Percentiles rank a stretch among this genome's conserved stretches.
Evolutionary conservation across 1,140 invertebrate genomes (phyloP).

Genomic region (Hylaeus volcanicus): DNA sequence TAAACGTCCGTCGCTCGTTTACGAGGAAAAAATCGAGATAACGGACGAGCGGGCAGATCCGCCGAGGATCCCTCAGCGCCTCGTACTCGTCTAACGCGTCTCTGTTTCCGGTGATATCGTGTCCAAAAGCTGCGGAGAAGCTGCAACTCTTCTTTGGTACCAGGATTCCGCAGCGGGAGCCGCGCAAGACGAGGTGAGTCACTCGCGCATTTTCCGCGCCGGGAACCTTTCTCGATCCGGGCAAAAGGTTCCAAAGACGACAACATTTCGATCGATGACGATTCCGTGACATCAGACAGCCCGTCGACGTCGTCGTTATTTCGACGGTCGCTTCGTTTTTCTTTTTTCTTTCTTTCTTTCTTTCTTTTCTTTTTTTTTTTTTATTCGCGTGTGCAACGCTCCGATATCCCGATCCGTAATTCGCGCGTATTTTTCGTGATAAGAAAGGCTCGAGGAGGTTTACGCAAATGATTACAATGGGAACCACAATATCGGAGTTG

Average conservation of each 20-base stretch:
- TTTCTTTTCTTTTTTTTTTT: not conserved
- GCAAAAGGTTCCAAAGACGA: not conserved
- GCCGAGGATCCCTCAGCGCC: not conserved
- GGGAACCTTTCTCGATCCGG: not conserved
- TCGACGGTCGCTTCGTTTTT: too few relatives aligned
- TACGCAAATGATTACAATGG: too few relatives aligned
- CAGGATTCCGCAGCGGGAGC: constrained; percentile 72
- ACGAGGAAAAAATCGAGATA: not conserved
- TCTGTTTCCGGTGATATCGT: constrained; percentile 42
- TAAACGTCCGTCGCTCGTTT: not conserved
- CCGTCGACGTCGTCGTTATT: not conserved
- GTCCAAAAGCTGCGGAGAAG: constrained; percentile 55
- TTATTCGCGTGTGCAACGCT: not conserved
- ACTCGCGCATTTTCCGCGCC: constrained; percentile 1
- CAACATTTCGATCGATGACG: constrained; percentile 33
- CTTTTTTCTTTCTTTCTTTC: too few relatives aligned
- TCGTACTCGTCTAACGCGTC: constrained; percentile 16
- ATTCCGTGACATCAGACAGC: not conserved
- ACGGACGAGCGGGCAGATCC: not conserved
- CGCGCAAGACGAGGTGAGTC: constrained; percentile 75
- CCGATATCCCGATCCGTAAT: too few relatives aligned
- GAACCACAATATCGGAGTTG: too few relatives aligned
- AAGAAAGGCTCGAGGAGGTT: too few relatives aligned
- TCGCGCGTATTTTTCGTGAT: too few relatives aligned
- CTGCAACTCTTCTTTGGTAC: constrained; percentile 78